Evolutionary conservation across 2,888 invertebrate species (phyloP).

Genomic region (Oxystoma pomonae): DNA sequence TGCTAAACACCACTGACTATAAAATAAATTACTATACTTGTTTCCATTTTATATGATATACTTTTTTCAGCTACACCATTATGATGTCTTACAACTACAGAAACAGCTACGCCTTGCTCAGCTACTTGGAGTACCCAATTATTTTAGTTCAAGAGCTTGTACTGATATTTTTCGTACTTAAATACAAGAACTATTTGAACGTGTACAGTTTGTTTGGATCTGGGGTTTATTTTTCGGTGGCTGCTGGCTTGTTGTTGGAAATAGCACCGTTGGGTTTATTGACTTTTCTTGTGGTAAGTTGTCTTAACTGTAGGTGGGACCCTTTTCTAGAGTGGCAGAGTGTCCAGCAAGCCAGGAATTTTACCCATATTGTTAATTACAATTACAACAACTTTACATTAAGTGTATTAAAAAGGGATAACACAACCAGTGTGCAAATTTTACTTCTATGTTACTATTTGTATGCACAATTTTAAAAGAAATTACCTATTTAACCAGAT

Average conservation of each 20-base stretch:
- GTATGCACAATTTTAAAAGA: too few species aligned
- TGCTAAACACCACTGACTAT: too few species aligned
- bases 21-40: conserved; percentile 2
- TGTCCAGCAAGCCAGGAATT: too few species aligned
- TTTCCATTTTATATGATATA: neutral
- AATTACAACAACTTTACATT: too few species aligned
- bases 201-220: conserved; percentile 42
- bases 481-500: too few species aligned
- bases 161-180: conserved; percentile 66
- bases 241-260: conserved; percentile 48
- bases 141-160: conserved; percentile 72
- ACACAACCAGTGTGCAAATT: too few species aligned
- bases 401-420: too few species aligned
- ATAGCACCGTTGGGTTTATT: conserved; percentile 52
- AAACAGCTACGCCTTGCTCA: conserved; percentile 67
- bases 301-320: conserved; percentile 1
- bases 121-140: conserved; percentile 82
- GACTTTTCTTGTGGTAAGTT: conserved; percentile 62
- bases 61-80: conserved; percentile 68
- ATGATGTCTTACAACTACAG: conserved; percentile 77
- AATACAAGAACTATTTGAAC: conserved; percentile 59
- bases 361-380: too few species aligned
- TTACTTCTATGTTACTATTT: too few species aligned
- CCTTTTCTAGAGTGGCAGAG: neutral
- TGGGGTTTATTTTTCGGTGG: conserved; percentile 47